These are phyloP conservation scores for Myripristis jacobus DNA, from an alignment of 2,797 vertebrate species.

Conservation along the genomic window DNA sequence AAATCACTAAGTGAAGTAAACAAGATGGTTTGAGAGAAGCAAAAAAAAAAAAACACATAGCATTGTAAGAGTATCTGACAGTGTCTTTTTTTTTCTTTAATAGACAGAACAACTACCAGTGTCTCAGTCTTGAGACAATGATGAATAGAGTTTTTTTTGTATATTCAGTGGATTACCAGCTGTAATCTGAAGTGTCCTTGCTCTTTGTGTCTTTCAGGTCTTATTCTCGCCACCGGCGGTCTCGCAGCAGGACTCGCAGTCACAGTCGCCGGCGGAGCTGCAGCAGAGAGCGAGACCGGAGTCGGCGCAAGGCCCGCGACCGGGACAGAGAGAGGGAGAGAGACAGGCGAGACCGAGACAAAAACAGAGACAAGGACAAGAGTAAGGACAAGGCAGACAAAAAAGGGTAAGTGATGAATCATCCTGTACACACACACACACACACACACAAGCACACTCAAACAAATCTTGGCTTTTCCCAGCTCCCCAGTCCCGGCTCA, in stretches of 20 bases:
- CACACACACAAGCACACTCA: neutral
- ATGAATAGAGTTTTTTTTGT: neutral
- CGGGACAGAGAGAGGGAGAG: conserved; percentile 83
- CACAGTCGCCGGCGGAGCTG: conserved; percentile 84
- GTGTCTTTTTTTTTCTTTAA: no score
- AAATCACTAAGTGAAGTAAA: conserved; percentile 5
- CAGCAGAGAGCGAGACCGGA: conserved; percentile 84
- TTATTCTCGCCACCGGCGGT: conserved; percentile 86
- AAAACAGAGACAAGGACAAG: conserved; percentile 82
- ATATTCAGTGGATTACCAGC: neutral
- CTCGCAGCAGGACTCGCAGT: conserved; percentile 86
- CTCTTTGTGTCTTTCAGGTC: conserved; percentile 57
- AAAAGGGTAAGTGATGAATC: conserved; percentile 83
- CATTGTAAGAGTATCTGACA: no score
- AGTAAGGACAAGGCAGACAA: conserved; percentile 83
- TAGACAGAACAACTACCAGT: neutral
- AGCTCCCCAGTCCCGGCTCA: no score
- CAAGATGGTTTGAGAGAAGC: no score
- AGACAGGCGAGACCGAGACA: conserved; percentile 81
- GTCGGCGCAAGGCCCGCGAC: conserved; percentile 86
- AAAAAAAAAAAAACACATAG: no score
- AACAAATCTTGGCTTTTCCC: conserved; percentile 18
- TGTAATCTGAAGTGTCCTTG: neutral
- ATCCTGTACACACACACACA: neutral
- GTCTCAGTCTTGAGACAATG: neutral